Percentiles rank a stretch among this genome's conserved stretches.
Evolutionary conservation across 2,113 vertebrate genomes (phyloP).

Genomic region (Barnardius zonarius): DNA sequence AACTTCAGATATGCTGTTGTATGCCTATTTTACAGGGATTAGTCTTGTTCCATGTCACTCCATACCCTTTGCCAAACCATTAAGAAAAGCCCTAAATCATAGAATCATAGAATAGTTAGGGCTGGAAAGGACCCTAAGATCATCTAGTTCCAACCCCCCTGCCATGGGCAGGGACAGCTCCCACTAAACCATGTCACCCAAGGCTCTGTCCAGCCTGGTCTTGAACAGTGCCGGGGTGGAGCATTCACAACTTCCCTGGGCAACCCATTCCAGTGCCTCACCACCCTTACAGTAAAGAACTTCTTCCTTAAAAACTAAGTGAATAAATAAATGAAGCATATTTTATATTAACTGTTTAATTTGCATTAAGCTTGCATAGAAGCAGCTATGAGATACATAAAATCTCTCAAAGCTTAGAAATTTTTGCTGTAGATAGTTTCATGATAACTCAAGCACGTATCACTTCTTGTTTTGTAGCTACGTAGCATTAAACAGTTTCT

Average conservation of each 20-base stretch:
- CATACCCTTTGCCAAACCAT: not conserved
- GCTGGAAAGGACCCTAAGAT: no score
- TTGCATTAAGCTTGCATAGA: not conserved
- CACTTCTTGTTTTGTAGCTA: not conserved
- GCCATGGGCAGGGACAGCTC: no score
- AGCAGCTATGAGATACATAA: not conserved
- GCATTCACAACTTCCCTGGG: no score
- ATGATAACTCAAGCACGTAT: not conserved
- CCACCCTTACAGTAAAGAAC: no score
- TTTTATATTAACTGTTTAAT: not conserved
- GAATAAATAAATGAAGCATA: not conserved
- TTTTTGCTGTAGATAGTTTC: not conserved
- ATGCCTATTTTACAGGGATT: not conserved
- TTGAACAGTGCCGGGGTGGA: no score
- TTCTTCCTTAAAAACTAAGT: no score
- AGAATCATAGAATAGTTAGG: no score
- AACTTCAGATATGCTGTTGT: not conserved
- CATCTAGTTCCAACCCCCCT: no score
- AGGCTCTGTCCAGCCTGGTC: no score
- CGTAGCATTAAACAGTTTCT: not conserved
- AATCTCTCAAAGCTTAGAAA: not conserved
- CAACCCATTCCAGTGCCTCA: no score
- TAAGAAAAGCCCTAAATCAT: not conserved
- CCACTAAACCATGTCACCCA: no score
- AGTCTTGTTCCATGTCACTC: not conserved